Base-by-base conservation (phyloP, 2,113 vertebrate species). In the Girardinichthys multiradiatus region DNA sequence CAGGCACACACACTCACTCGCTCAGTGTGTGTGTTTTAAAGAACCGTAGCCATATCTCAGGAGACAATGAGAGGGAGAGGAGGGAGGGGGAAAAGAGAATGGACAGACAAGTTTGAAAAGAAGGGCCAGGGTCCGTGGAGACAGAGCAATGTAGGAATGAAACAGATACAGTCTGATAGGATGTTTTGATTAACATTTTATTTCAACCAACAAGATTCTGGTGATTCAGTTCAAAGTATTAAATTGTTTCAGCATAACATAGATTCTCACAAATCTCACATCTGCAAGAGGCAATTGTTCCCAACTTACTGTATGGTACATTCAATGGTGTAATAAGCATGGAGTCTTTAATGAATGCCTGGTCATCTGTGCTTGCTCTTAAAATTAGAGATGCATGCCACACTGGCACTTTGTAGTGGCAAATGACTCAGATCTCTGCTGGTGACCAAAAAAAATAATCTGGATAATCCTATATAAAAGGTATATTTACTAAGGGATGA, bases 1-100 rank as follows among this genome's bases (percentile, higher is more conserved):
- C 85, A 91, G 80, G 28, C 86, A 42, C 86, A 80, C 82, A 84
- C 83, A 81, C 66, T 67, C 79, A 79, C 76, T 72, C 70, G 69
- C 71, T 81, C 68, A 77, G 51, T 79, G 92, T 92, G 92, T 92
- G 91, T 90, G 93, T 94, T 93, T 94, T 93, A 92, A 94, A 93
- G 91, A 92, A 94, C 69, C 83, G 84, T 92, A 86, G 93, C 92
- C 69, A 87, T 91, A 93, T 95, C 94, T 93, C 92, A 82, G 79
- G 92, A 90, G 91, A 84, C 78, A 79, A 77, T 63, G 74, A 76
- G 72, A 74, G 87, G 85, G 80, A 81, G 76, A 77, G 63, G 75
- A 86, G 57, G 74, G 70, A 68, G 74, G 70, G 6, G 8, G 1
- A 6, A 80, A 85, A 89, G 82, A 77, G 74, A 89, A 83, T 83